A percentile compares a stretch with the other conserved stretches of the same genome.
Conservation (phyloP, 1,140 invertebrate species). For the Lerema accius region DNA sequence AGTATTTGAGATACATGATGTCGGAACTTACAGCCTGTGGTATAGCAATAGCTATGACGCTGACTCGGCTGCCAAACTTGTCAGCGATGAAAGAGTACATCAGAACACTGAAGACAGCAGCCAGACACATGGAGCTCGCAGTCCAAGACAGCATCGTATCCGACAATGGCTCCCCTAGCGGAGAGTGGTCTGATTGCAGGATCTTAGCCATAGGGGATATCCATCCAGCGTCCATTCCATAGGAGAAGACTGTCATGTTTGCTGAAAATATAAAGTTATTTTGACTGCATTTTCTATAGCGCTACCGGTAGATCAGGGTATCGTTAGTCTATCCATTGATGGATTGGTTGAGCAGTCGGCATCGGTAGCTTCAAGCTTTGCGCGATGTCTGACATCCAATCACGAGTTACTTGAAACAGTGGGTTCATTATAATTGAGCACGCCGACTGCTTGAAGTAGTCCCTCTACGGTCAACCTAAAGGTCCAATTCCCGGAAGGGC, state of each 20-base stretch:
- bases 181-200: conserved; percentile 66
- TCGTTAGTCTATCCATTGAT: too few species aligned
- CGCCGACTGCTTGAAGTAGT: too few species aligned
- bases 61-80: conserved; percentile 40
- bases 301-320: too few species aligned
- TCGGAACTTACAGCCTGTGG: conserved; percentile 43
- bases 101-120: conserved; percentile 50
- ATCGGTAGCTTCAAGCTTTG: too few species aligned
- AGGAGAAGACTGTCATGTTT: conserved; percentile 78
- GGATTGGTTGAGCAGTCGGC: too few species aligned
- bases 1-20: too few species aligned
- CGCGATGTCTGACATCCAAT: too few species aligned
- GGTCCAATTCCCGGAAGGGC: too few species aligned
- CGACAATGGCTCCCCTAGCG: conserved; percentile 71
- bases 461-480: too few species aligned
- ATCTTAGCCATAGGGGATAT: conserved; percentile 78
- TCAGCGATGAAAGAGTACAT: conserved; percentile 39
- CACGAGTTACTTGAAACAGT: too few species aligned
- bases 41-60: conserved; percentile 41
- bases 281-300: background rate
- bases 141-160: conserved; percentile 79
- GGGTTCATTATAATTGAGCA: too few species aligned
- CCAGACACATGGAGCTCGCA: conserved; percentile 63
- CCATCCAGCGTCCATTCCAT: conserved; percentile 82
- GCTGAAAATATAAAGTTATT: conserved; percentile 59